Base-by-base conservation (phyloP, 2,113 vertebrate species). In the Cercopithecus mona region DNA sequence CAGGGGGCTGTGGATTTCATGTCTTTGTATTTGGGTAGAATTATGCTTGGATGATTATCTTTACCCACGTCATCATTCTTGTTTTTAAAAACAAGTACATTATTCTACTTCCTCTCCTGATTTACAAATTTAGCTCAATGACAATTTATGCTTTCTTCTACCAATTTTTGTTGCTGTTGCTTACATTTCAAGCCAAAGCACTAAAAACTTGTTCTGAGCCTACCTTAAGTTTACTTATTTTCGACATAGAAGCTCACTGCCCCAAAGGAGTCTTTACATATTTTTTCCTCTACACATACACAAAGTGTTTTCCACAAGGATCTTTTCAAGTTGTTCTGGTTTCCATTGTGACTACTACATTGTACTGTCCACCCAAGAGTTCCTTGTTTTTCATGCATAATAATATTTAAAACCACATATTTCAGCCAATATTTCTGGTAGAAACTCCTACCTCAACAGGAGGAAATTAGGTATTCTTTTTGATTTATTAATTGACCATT, bases 321-420 rank as follows among this genome's bases (percentile, higher is more conserved):
- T 8, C 35, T 93, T 97, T 94, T 66, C 27, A 66, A 85, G 40
- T 88, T 81, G 16, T 70, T 92, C 43, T 84, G 61, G 78, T 91
- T 97, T 84, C 85, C 55, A 38, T 38, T 96, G 94, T 94, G 76
- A 75, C 78, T 85, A 94, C 8, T 3, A 45, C 91, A 96, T 94
- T 97, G 87, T 96, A 55, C 59, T 75, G 91, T 84, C 88, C 97
- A 85, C 79, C 98, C 90, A 96, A 61, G 2, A 5, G 90, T 92
- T 96, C 94, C 97, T 96, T 97, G 80, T 97, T 98, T 98, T 95
- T 94, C 96, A 50, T 86, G 85, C 81, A 95, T 97, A 97, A 80
- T 87, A 90, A 94, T 55, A 88, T 94, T 97, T 94, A 97, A 92
- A 96, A 89, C 6, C 66, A 88, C 30, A 30, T 68, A 83, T 95